Evolutionary conservation across 1,140 invertebrate genomes (phyloP).

Genomic region (Danaus melanippus): DNA sequence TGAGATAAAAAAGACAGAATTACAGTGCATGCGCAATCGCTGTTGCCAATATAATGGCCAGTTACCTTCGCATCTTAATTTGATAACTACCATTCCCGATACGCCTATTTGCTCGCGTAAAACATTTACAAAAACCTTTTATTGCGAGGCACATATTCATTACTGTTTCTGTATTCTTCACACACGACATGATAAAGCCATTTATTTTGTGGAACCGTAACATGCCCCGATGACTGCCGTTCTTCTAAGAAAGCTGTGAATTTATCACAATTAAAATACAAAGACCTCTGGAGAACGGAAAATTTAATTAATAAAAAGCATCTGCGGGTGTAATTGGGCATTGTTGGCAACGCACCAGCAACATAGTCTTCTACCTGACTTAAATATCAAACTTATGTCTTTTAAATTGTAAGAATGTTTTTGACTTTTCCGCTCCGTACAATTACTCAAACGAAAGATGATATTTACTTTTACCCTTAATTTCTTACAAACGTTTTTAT

Average conservation of each 20-base stretch:
- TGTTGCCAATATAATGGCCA: constrained; percentile 39
- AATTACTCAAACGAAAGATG: too few relatives aligned
- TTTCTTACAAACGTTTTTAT: too few relatives aligned
- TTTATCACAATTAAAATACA: constrained; percentile 66
- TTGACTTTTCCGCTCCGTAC: too few relatives aligned
- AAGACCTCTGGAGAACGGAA: constrained; percentile 38
- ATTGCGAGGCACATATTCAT: constrained; percentile 41
- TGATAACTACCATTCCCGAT: constrained; percentile 35
- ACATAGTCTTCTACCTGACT: too few relatives aligned
- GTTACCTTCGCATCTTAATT: constrained; percentile 36
- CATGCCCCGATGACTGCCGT: constrained; percentile 16
- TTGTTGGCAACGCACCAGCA: constrained; percentile 41
- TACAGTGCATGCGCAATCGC: constrained; percentile 18
- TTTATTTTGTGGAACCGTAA: constrained; percentile 27
- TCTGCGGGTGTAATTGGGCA: constrained; percentile 54
- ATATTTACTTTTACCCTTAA: too few relatives aligned
- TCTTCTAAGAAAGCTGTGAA: constrained; percentile 54
- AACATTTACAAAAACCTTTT: constrained; percentile 39
- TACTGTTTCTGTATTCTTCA: constrained; percentile 27
- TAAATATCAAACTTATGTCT: too few relatives aligned
- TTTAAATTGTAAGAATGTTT: too few relatives aligned
- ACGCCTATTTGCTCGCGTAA: constrained; percentile 39
- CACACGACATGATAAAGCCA: constrained; percentile 41
- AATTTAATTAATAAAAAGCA: constrained; percentile 58
- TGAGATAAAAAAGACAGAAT: constrained; percentile 20